Evolutionary conservation across 2,888 invertebrate genomes (phyloP).

Genomic region (Dryococelus australis): DNA sequence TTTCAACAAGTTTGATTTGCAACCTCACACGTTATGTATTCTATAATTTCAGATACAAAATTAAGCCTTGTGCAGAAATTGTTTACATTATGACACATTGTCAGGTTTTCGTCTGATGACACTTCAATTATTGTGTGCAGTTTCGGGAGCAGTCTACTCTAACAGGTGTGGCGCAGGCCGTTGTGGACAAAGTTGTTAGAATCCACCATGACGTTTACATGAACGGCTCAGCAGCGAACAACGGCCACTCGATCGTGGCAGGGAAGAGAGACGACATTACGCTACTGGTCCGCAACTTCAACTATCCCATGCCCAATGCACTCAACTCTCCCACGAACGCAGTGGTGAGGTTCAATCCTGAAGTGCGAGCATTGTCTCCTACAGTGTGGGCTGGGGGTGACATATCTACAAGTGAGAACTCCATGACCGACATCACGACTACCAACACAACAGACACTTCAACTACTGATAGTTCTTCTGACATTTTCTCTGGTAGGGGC

Average conservation of each 20-base stretch:
- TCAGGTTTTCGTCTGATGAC: too few species aligned
- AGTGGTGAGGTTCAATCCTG: constrained; percentile 69
- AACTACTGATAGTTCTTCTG: constrained; percentile 57
- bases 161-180: constrained; percentile 84
- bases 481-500: constrained; percentile 53
- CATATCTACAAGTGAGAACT: constrained; percentile 30
- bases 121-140: constrained; percentile 55
- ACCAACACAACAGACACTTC: constrained; percentile 57
- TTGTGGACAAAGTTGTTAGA: constrained; percentile 83
- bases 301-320: constrained; percentile 74
- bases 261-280: constrained; percentile 84
- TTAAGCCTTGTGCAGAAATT: too few species aligned
- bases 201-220: constrained; percentile 82
- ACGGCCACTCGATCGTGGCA: constrained; percentile 31
- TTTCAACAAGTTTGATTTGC: too few species aligned
- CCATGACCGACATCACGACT: constrained; percentile 36
- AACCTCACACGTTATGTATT: too few species aligned
- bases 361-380: constrained; percentile 60
- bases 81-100: too few species aligned
- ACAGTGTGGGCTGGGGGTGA: constrained; percentile 40
- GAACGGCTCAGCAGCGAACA: constrained; percentile 57
- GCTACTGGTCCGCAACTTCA: constrained; percentile 84
- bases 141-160: constrained; percentile 81
- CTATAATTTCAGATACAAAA: too few species aligned
- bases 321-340: constrained; percentile 61